Base-by-base conservation (phyloP, 2,797 vertebrate genomes). In the Telmatherina bonti region DNA sequence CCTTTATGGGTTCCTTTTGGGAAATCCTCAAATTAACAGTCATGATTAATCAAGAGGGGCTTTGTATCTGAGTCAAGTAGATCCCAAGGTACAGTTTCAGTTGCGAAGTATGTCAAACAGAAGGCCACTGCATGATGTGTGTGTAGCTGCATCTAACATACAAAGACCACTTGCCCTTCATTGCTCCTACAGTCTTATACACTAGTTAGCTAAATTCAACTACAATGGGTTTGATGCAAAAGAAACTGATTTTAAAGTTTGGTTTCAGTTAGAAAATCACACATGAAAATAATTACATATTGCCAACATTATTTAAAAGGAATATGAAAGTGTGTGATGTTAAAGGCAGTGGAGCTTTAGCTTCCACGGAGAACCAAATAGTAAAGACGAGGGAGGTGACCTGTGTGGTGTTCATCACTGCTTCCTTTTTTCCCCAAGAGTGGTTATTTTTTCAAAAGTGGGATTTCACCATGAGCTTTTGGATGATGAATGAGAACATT, bases 311-410 rank as follows among this genome's bases (percentile, higher is more conserved):
- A 27, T 5, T 52, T 24, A 13, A 52, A 24, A 24, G 10, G 26
- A 15, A 24, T 27, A 27, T 45, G 8, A 45, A 45, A n/a, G 20
- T 45, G n/a, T 16, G n/a, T 20, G 18, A 43, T n/a, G 20, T 43
- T 5, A 43, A 43, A 43, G 2, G 20, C 20, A 51, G 9, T 67
- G 27, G 26, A 18, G n/a, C 72, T 8, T 43, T 38, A 56, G 27
- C 1, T 53, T 58, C 2, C 13, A 6, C 52, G 52, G 20, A 66
- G n/a, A 33, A 31, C 1, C 30, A 57, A 62, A 54, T 78, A 31
- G 77, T 13, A n/a, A 67, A 47, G 67, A 70, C n/a, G 74, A 65
- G 88, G 89, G 87, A 91, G 89, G 78, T 78, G 75, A 72, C 57
- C 62, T 55, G 33, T 12, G 27, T 41, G 29, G 43, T 27, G 60